Base-by-base conservation (phyloP, 1,140 invertebrate species). In the Coboldia fuscipes region DNA sequence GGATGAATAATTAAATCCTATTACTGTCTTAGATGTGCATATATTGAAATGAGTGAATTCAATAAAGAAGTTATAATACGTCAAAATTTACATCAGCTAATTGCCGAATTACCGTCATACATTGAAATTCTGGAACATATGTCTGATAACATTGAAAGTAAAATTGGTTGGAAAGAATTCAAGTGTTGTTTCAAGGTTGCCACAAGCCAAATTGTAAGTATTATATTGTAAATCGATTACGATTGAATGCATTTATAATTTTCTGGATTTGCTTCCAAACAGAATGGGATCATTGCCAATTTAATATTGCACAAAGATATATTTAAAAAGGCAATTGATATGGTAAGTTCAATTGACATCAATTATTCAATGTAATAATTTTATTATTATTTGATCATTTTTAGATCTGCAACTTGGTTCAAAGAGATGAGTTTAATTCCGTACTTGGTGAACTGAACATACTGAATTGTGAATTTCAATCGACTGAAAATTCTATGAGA, bases 111-210 rank as follows among this genome's bases (percentile, higher is more conserved):
- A 41, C 69, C 70, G 26, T 54, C 70, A 22, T 68, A 72, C 46
- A 51, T 72, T 20, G 46, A 67, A 20, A 56, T 68, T 15, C 48
- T 73, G 19, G 68, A 72, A 50, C 69, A 73, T 47, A 47, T 71
- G 12, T 63, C 62, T 19, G 51, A 58, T 38, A 62, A 65, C 1
- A 52, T 71, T 23, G 68, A 72, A 42, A 68, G 72, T 37, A 68
- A 68, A 42, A 48, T 73, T 32, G 68, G 68, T 39, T 71, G 69
- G 66, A 63, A 65, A 37, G 70, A 75, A 46, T 75, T 72, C 53
- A 73, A 73, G 44, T 73, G 73, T 47, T 67, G 68, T 38, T 71
- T 75, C 40, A 72, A 73, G 57, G 53, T 72, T 30, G 68, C 65
- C 12, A 72, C 70, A 24, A 72, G 70, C 31, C 71, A 72, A 66